A percentile compares a stretch with the other conserved stretches of the same genome.
These are phyloP conservation scores for Orchesella cincta DNA, from an alignment of 1,140 invertebrate species.

Conservation along the genomic window DNA sequence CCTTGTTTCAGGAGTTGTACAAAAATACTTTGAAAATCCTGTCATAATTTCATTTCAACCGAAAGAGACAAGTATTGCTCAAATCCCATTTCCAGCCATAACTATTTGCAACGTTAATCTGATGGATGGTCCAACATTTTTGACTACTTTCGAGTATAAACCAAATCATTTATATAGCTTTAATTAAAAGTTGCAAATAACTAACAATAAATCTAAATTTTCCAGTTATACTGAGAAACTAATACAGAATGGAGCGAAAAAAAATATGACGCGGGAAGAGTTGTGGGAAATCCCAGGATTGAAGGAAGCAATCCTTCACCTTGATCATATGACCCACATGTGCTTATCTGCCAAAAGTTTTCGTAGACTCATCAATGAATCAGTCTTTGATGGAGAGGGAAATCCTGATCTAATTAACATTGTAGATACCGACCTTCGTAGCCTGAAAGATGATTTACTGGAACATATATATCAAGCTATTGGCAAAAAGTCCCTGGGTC, in stretches of 20 bases:
- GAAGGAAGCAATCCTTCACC: not conserved
- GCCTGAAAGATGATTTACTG: too few species aligned
- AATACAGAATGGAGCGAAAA: too few species aligned
- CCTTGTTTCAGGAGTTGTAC: constrained; percentile 60
- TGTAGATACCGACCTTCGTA: too few species aligned
- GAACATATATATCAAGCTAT: too few species aligned
- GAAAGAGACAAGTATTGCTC: constrained; percentile 41
- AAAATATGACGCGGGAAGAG: too few species aligned
- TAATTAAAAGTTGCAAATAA: not conserved
- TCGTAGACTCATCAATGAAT: not conserved
- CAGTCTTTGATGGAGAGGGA: not conserved
- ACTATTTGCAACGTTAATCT: constrained; percentile 50
- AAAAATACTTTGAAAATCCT: constrained; percentile 62
- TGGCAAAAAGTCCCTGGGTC: too few species aligned
- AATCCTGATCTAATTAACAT: not conserved
- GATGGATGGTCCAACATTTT: constrained; percentile 29
- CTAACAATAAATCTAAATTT: not conserved
- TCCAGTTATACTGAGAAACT: too few species aligned
- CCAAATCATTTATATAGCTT: too few species aligned
- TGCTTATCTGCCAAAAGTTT: not conserved
- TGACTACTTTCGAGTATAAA: not conserved
- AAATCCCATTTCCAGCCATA: constrained; percentile 48
- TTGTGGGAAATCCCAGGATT: not conserved
- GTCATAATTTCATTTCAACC: constrained; percentile 63
- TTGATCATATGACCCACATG: not conserved